Evolutionary conservation across 2,888 invertebrate species (phyloP), one percentile per base, ranked within the genome.

Genomic region (Xestobium rufovillosum): DNA sequence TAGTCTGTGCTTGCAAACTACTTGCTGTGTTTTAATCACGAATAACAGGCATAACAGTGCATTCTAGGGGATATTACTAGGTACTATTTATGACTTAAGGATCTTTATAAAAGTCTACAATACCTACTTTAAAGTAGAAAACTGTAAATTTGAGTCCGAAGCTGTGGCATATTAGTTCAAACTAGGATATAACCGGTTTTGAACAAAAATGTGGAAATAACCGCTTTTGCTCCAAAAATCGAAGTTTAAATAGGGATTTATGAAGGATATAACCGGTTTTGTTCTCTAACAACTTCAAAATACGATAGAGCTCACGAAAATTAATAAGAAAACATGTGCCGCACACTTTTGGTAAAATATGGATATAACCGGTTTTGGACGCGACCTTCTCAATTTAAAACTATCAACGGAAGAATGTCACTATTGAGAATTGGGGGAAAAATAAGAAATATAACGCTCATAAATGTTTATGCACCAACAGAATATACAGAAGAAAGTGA

Each of bases 211-310:
- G n/a, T 19, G 23, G 6, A 19, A 8, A 19, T 19, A 19, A 19
- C n/a, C 23, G n/a, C 6, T 19, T 19, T 19, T 19, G 23, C 23
- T 19, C 23, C 23, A 19, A 19, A 19, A 19, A n/a, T 19, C 23
- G 6, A 19, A 19, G 6, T 19, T 19, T 19, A 19, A 19, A 8
- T 6, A 19, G 23, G 23, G 6, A 8, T 19, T 19, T 19, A 19
- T 8, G 6, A 6, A 6, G 23, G 23, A 8, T 19, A 8, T 19
- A 19, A 8, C 6, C 23, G 23, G 23, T 19, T 19, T 19, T 19
- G 23, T 6, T 19, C 6, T 8, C 23, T 8, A 19, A 19, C 23
- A n/a, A 19, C 6, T 8, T 8, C 23, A 19, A 8, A n/a, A n/a
- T 6, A 8, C 23, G 23, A 19, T 19, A 19, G 23, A 19, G 6